phyloP scores from a whole-genome alignment of 2,888 invertebrate genomes.

The Capitulum mitella region DNA sequence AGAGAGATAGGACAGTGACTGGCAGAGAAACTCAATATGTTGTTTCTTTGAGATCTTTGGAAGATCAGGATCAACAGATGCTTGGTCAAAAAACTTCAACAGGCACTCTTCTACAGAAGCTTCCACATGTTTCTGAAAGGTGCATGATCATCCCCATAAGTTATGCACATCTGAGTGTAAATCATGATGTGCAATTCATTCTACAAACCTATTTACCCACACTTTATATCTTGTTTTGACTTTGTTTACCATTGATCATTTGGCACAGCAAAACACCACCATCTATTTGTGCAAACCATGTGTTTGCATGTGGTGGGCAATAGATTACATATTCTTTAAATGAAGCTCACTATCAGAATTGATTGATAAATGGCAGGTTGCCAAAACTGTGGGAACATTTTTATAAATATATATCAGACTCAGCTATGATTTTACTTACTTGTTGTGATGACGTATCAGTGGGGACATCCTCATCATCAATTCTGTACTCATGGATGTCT shows the following conservation, averaged over 20 bases:
- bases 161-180: too few species aligned
- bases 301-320: too few species aligned
- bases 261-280: too few species aligned
- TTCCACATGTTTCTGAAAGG: constrained; percentile 34
- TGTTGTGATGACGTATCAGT: constrained; percentile 32
- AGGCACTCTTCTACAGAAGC: constrained; percentile 29
- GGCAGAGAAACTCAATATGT: constrained; percentile 31
- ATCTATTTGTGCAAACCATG: too few species aligned
- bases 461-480: constrained; percentile 29
- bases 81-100: constrained; percentile 27
- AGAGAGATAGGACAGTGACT: constrained; percentile 29
- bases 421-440: neutral
- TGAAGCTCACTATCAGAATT: neutral
- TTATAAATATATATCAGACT: neutral
- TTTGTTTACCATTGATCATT: too few species aligned
- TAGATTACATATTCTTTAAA: too few species aligned
- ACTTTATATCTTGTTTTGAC: too few species aligned
- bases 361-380: neutral
- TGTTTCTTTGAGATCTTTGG: constrained; percentile 30
- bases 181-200: too few species aligned
- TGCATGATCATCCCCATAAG: too few species aligned
- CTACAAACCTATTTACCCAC: too few species aligned
- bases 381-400: neutral
- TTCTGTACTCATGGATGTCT: constrained; percentile 18
- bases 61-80: constrained; percentile 26